Evolutionary conservation across 2,113 vertebrate species (phyloP).

Genomic region (Indri indri): DNA sequence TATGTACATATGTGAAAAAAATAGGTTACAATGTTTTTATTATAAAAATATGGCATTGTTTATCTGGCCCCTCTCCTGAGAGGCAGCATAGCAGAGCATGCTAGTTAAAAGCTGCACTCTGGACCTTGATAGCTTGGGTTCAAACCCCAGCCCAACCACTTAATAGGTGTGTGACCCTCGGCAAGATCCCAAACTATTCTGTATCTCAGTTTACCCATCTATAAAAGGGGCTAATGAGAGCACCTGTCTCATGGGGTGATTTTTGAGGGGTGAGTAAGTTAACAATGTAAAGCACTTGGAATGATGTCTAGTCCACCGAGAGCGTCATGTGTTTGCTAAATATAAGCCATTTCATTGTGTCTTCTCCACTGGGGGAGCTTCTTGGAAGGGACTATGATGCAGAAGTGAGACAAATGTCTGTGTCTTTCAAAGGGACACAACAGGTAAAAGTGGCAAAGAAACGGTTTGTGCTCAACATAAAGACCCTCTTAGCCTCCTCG

Average conservation of each 20-base stretch:
- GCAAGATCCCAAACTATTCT: background rate
- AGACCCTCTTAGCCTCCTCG: background rate
- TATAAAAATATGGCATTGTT: background rate
- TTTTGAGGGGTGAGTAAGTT: background rate
- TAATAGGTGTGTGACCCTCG: background rate
- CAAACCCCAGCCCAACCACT: background rate
- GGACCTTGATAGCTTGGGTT: background rate
- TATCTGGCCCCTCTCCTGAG: background rate
- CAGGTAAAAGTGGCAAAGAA: background rate
- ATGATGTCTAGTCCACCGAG: background rate
- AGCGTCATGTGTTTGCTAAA: background rate
- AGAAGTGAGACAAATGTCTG: background rate
- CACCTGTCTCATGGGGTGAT: background rate
- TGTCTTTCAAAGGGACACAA: background rate
- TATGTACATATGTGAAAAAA: background rate
- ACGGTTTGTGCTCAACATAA: background rate
- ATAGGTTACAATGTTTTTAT: background rate
- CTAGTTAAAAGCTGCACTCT: background rate
- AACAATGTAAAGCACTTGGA: background rate
- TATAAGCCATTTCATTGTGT: background rate
- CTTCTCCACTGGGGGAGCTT: background rate
- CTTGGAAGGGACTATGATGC: background rate
- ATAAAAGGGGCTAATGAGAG: background rate
- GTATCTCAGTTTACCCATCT: background rate
- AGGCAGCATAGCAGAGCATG: background rate